phyloP scores from a whole-genome alignment of 2,113 vertebrate genomes.

The Percopsis transmontana region DNA sequence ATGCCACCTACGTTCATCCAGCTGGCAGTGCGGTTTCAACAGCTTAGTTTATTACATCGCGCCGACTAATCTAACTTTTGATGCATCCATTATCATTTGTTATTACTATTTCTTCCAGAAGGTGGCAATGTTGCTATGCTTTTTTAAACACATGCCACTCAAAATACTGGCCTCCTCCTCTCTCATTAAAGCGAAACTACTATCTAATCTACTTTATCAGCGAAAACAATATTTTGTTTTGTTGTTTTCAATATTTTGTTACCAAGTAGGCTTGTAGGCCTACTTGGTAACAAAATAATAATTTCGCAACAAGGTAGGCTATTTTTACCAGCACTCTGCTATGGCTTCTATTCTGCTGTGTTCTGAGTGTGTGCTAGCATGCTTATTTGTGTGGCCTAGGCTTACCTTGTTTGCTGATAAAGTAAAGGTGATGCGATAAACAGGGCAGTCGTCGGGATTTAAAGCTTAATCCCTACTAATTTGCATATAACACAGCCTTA shows the following conservation, averaged over 20 bases:
- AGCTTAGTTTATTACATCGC: constrained; percentile 45
- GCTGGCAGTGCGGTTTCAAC: constrained; percentile 27
- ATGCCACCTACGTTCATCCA: constrained; percentile 46
- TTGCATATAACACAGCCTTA: constrained; percentile 37
- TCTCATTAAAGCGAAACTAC: not conserved
- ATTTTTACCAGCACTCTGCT: constrained; percentile 2
- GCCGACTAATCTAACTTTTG: not conserved
- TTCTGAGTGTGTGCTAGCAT: constrained; percentile 11
- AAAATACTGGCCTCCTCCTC: not conserved
- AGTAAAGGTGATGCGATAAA: constrained; percentile 48
- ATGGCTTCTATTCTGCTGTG: constrained; percentile 21
- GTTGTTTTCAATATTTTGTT: too few species aligned
- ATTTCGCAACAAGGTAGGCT: too few species aligned
- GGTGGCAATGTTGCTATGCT: constrained; percentile 41
- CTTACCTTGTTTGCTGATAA: constrained; percentile 17
- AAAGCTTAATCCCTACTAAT: constrained; percentile 55
- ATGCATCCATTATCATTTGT: constrained; percentile 7
- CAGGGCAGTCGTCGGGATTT: constrained; percentile 30
- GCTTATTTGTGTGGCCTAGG: constrained; percentile 9
- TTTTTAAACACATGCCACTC: not conserved
- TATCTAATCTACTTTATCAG: too few species aligned
- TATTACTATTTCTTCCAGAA: constrained; percentile 9
- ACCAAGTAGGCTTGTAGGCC: too few species aligned
- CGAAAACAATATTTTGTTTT: too few species aligned
- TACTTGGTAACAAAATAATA: too few species aligned